Evolutionary conservation across 2,888 invertebrate species (phyloP), one percentile per base, ranked within the genome.

Genomic region (Cheilosia pagana): DNA sequence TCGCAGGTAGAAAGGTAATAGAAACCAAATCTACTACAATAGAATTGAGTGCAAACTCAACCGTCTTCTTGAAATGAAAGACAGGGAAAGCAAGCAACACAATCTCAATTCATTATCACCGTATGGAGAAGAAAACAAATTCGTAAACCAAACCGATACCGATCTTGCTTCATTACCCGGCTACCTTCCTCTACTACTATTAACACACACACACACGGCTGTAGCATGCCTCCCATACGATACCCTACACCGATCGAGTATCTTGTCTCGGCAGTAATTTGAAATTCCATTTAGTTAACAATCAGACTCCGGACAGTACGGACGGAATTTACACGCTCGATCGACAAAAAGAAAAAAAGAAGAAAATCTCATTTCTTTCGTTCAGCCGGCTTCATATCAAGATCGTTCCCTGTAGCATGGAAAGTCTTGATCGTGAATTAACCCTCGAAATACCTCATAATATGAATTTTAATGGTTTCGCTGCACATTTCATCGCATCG

Each of bases 401-500:
- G 83, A 74, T 83, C 78, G 59, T 63, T 78, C 67, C 43, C 12
- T 53, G 55, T 62, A 76, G 70, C 50, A 91, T 91, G 91, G 91
- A 90, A 86, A 87, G 85, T 65, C 87, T 91, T 83, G 89, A 89
- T 87, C 89, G 89, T 75, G 88, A 90, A 89, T 89, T 91, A 83
- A 89, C 90, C 87, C 90, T 90, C 88, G 90, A 91, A 62, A 88
- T 90, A 86, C 89, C 91, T 86, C 88, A 89, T 72, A 91, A 89
- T 87, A 86, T 90, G 86, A 90, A 91, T 87, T 89, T 91, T 87
- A 90, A 91, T 87, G 88, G 89, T 81, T 90, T 90, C 87, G 89
- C 91, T 41, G 43, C 86, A 65, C 74, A 81, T 53, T 57, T 72
- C n/a, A 63, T 86, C 16, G 72, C 48, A 23, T 65, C 41, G 5